Percentiles rank a stretch among this genome's conserved stretches.
Conservation (phyloP, 2,797 vertebrate genomes). For the Adrianichthys oophorus region DNA sequence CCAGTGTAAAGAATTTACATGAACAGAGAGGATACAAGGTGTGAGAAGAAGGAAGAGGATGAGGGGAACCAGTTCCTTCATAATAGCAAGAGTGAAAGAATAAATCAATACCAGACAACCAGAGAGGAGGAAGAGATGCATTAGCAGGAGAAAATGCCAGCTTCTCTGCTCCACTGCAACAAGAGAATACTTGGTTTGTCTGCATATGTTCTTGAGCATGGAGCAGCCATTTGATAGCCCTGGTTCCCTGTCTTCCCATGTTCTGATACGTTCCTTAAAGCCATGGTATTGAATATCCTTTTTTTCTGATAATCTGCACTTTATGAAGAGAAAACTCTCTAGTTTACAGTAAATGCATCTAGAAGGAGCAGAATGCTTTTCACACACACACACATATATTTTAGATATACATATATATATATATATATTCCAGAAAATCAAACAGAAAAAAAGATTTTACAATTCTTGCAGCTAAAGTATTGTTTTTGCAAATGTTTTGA, state of each 20-base stretch:
- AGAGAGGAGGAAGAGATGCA: slow-evolving; percentile 70
- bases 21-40: slow-evolving; percentile 13
- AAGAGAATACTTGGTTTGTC: slow-evolving; percentile 22
- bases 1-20: neutral
- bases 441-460: no score
- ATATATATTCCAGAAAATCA: no score
- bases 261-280: slow-evolving; percentile 8
- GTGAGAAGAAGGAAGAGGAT: slow-evolving; percentile 6
- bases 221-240: slow-evolving; percentile 52
- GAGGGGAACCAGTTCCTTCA: slow-evolving; percentile 20
- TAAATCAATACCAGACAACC: slow-evolving; percentile 69
- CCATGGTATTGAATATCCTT: neutral
- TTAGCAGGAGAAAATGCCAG: slow-evolving; percentile 68
- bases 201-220: slow-evolving; percentile 14
- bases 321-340: no score
- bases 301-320: slow-evolving; percentile 10
- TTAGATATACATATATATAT: no score
- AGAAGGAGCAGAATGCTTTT: no score
- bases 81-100: slow-evolving; percentile 29
- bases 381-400: no score
- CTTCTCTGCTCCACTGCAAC: slow-evolving; percentile 44
- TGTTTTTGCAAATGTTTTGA: no score
- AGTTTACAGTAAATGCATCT: no score
- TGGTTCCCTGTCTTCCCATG: slow-evolving; percentile 24
- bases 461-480: no score